Percentiles rank a stretch among this genome's conserved stretches.
phyloP scores from a whole-genome alignment of 92 coral and sea anemone species.

The Parazoanthus darwini region DNA sequence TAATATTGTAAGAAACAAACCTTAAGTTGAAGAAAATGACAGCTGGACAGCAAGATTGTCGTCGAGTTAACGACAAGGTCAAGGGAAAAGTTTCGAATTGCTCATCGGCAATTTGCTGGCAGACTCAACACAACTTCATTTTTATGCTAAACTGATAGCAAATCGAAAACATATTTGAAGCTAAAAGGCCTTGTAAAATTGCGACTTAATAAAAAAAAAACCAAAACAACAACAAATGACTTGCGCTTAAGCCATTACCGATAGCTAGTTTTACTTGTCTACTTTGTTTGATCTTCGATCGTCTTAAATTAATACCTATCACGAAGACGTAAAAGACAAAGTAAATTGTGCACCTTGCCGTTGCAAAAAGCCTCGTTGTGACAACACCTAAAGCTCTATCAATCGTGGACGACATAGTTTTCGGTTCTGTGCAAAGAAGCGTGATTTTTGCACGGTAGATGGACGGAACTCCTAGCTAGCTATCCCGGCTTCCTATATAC shows the following conservation, averaged over 20 bases:
- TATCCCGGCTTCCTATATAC: not conserved
- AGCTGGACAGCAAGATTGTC: not conserved
- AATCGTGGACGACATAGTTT: not conserved
- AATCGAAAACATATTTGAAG: not conserved
- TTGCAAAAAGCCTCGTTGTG: slow-evolving; percentile 7
- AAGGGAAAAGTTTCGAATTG: not conserved
- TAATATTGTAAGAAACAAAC: not conserved
- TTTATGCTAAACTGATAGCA: not conserved
- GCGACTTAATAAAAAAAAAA: not conserved
- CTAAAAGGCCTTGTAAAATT: not conserved
- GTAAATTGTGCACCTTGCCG: slow-evolving; percentile 17
- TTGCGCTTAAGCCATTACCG: not conserved
- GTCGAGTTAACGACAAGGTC: not conserved
- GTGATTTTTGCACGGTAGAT: not conserved
- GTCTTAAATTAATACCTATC: no score
- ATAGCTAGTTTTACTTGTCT: not conserved
- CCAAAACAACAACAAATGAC: not conserved
- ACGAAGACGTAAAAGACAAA: not conserved
- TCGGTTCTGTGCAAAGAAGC: not conserved
- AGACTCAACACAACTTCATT: not conserved
- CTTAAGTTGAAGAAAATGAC: not conserved
- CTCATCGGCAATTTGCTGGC: not conserved
- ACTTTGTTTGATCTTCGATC: not conserved
- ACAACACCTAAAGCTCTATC: slow-evolving; percentile 26
- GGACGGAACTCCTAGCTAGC: not conserved